Evolutionary conservation across 2,113 vertebrate genomes (phyloP).

Genomic region (Siphamia tubifer): DNA sequence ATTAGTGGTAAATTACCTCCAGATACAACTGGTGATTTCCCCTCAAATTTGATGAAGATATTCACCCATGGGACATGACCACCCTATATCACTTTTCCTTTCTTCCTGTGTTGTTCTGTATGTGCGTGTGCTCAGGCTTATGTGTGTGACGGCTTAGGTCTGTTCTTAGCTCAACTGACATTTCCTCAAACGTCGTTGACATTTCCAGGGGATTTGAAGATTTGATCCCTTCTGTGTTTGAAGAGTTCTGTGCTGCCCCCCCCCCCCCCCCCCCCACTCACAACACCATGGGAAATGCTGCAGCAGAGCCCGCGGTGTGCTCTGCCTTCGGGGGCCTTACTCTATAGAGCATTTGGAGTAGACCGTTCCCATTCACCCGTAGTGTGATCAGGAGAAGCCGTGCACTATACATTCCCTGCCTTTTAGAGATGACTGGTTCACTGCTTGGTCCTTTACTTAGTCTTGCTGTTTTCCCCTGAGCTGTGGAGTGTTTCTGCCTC

Average conservation of each 20-base stretch:
- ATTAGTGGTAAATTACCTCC: conserved; percentile 27
- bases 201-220: conserved; percentile 77
- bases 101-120: conserved; percentile 14
- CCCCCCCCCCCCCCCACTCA: conserved; percentile 54
- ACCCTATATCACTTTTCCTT: conserved; percentile 46
- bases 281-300: conserved; percentile 27
- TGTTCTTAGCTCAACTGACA: conserved; percentile 67
- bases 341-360: conserved; percentile 42
- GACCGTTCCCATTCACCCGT: conserved; percentile 37
- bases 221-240: conserved; percentile 72
- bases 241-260: conserved; percentile 59
- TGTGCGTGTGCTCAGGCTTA: neutral
- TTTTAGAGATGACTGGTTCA: conserved; percentile 61
- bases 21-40: conserved; percentile 18
- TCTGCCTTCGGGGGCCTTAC: conserved; percentile 41
- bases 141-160: conserved; percentile 30
- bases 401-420: conserved; percentile 35
- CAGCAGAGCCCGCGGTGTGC: conserved; percentile 32
- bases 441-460: conserved; percentile 57
- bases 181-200: conserved; percentile 76
- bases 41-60: conserved; percentile 29
- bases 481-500: conserved; percentile 53
- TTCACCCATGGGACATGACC: conserved; percentile 52
- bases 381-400: conserved; percentile 53
- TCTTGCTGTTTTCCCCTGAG: conserved; percentile 59